Conservation (phyloP, 2,113 vertebrate species). For the Mungos mungo region DNA sequence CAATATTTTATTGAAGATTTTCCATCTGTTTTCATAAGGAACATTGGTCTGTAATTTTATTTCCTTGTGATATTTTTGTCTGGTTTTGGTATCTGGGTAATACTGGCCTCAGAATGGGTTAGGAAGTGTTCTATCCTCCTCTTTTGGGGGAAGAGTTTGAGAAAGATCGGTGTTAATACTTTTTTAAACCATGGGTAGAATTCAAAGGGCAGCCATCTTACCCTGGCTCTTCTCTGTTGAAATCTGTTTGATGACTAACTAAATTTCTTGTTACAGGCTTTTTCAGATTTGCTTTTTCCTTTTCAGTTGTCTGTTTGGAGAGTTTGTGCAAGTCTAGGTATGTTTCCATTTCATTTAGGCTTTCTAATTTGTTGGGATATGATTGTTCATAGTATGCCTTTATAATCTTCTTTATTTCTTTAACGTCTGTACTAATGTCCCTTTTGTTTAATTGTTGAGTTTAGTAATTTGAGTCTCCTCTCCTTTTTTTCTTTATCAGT, state of each 20-base stretch:
- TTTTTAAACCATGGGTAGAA: neutral
- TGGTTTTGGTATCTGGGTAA: neutral
- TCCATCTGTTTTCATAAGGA: neutral
- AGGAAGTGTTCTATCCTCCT: neutral
- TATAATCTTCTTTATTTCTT: neutral
- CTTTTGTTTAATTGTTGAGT: neutral
- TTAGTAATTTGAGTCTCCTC: neutral
- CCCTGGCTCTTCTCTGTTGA: neutral
- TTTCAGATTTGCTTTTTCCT: neutral
- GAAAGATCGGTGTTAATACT: neutral
- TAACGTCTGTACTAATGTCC: neutral
- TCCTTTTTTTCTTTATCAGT: neutral
- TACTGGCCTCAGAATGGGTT: neutral
- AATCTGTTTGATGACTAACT: neutral
- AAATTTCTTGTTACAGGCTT: neutral
- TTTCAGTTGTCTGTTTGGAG: neutral
- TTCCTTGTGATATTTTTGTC: neutral
- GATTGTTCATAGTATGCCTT: neutral
- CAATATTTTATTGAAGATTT: neutral
- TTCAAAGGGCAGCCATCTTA: neutral
- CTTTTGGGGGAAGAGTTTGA: neutral
- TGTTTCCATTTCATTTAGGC: constrained; percentile 8
- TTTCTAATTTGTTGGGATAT: neutral
- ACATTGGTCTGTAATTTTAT: neutral
- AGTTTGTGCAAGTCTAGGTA: neutral